Conservation (phyloP, 1,140 invertebrate species). For the Hesperophylax magnus region DNA sequence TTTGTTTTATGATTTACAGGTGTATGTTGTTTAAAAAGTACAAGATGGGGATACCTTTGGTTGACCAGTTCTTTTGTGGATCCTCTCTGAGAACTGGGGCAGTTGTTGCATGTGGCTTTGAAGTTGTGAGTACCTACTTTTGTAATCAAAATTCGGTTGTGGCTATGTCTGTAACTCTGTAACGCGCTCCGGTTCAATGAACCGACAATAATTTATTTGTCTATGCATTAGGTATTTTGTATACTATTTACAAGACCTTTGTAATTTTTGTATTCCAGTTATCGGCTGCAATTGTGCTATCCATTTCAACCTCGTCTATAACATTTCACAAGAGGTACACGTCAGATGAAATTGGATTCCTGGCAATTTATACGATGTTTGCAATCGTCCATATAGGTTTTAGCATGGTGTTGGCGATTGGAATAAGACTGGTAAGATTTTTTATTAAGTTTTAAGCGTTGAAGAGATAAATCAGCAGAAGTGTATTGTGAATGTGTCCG, state of each 20-base stretch:
- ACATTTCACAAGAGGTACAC: not conserved
- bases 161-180: no score
- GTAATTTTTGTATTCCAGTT: not conserved
- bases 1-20: no score
- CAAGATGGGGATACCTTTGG: not conserved
- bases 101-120: not conserved
- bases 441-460: not conserved
- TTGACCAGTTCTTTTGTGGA: not conserved
- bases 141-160: not conserved
- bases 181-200: no score
- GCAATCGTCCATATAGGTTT: not conserved
- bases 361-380: not conserved
- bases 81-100: not conserved
- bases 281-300: not conserved
- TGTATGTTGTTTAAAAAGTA: no score
- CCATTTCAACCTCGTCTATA: not conserved
- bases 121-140: not conserved
- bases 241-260: not conserved
- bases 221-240: no score
- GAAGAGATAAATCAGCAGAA: no score
- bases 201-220: no score
- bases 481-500: no score
- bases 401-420: conserved; percentile 1
- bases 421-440: conserved; percentile 1
- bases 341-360: not conserved